Percentiles rank a stretch among this genome's conserved stretches.
Conservation (phyloP, 2,888 invertebrate genomes). For the Metopia argyrocephala region DNA sequence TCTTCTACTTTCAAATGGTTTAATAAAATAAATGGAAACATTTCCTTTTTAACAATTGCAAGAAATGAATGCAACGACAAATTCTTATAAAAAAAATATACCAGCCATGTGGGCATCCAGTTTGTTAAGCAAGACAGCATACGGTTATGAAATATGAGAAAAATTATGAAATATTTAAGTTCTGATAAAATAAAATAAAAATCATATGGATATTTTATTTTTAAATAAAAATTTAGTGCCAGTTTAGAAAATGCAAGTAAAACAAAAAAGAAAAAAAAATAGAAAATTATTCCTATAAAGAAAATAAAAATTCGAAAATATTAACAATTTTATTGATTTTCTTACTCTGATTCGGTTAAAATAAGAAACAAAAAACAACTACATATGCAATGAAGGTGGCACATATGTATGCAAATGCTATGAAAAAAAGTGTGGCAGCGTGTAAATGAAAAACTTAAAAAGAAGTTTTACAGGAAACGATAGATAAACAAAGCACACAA, state of each 20-base stretch:
- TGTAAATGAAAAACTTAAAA: background rate
- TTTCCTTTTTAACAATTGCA: constrained; percentile 11
- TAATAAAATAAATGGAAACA: background rate
- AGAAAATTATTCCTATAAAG: background rate
- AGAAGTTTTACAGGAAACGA: background rate
- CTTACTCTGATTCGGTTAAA: constrained; percentile 37
- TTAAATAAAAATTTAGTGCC: too few species aligned
- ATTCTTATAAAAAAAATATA: background rate
- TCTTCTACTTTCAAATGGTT: background rate
- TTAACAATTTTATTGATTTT: background rate
- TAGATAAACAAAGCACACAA: background rate
- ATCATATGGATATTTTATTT: background rate
- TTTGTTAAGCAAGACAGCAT: background rate
- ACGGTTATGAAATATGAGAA: background rate
- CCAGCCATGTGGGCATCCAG: background rate
- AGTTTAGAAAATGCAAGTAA: too few species aligned
- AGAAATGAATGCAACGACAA: background rate
- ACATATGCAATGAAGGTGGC: constrained; percentile 16
- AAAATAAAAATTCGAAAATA: background rate
- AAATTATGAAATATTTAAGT: background rate
- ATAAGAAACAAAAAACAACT: too few species aligned
- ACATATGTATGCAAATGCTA: constrained; percentile 40
- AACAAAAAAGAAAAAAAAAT: background rate
- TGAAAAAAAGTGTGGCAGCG: constrained; percentile 9
- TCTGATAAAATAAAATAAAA: background rate